Base-by-base conservation (phyloP, 2,888 invertebrate genomes). In the Oegoconia quadripuncta region DNA sequence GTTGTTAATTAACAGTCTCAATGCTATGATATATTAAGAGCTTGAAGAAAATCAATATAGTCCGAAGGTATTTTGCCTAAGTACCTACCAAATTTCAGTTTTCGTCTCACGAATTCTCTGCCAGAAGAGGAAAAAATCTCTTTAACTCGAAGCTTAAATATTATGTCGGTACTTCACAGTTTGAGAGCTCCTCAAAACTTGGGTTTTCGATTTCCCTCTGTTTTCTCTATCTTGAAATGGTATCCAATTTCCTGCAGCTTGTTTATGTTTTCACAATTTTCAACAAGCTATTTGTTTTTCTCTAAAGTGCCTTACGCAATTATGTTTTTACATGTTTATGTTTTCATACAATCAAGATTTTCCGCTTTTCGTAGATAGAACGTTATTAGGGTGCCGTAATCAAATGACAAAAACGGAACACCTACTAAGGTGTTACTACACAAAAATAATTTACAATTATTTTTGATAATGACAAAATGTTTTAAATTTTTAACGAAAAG, bases 161-260 rank as follows among this genome's bases (percentile, higher is more conserved):
- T n/a, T n/a, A 13, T 11, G 17, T 23, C 15, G 33, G 29, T 42
- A 43, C 35, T 44, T 44, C 26, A 33, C 30, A 49, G 39, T 54
- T 52, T 42, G 46, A 54, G 44, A 50, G 49, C 50, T 39, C 43
- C 50, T 27, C 43, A 45, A 59, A 51, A 48, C 46, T 49, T 52
- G 32, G 48, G 49, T 61, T 65, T 66, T 69, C 65, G 56, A 72
- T 77, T 74, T 70, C 65, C 64, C 63, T 53, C 52, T 59, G 60
- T 64, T 59, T 48, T 63, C 59, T 51, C 50, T 57, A 57, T 52
- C 50, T 59, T 34, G 43, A 42, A 61, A 64, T 52, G 55, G 52
- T 53, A 63, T 72, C 67, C 73, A 75, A 76, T 80, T 74, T 76
- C 70, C 71, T 65, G 37, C 34, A 62, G 42, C 54, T 61, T 65